Evolutionary conservation across 30 jellyfish, hydroid and myxozoan genomes (phyloP), one percentile per base, ranked within the genome.

Genomic region (Mastigias papua): DNA sequence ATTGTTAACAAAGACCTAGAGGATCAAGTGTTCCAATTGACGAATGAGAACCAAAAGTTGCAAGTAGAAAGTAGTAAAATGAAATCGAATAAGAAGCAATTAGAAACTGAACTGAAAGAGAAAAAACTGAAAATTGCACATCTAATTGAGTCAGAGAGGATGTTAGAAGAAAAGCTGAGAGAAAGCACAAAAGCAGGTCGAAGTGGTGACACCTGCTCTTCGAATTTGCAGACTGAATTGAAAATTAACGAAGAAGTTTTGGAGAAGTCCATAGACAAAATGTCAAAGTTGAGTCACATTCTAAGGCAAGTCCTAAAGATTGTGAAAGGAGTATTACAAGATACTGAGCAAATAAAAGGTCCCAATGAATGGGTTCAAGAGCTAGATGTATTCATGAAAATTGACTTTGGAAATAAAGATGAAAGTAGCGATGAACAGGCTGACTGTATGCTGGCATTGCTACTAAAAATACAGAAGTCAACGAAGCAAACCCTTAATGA

Each of bases 1-100:
- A 86, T 90, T 29, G 91, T 76, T 9, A 95, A 86, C 48, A 95
- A 95, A 69, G 99, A 95, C 81, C 58, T 95, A 62, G 99, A 95
- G 49, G 99, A 95, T 81, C 99, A 95, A 82, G 85, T 90, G 0
- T 95, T 81, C 71, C 97, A 90, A 66, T 58, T 86, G 15, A 35
- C 97, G 75, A 88, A 81, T 61, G 98, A 95, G 0, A 90, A 90
- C 62, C 93, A 95, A 72, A 90, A 87, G 68, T 69, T 95, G 73
- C 76, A 76, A 69, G 66, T 33, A 6, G 99, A 95, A 2, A 61
- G 79, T 34, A 77, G 83, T n/a, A 80, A 78, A 69, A 32, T 63
- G 69, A 81, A 76, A 30, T 57, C 82, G 58, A 54, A 54, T 65
- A 78, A 86, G 31, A 76, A 81, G 80, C 82, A 61, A 17, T 27